A percentile compares a stretch with the other conserved stretches of the same genome.
Conservation (phyloP, 1,140 invertebrate species). For the Gryllus bimaculatus region DNA sequence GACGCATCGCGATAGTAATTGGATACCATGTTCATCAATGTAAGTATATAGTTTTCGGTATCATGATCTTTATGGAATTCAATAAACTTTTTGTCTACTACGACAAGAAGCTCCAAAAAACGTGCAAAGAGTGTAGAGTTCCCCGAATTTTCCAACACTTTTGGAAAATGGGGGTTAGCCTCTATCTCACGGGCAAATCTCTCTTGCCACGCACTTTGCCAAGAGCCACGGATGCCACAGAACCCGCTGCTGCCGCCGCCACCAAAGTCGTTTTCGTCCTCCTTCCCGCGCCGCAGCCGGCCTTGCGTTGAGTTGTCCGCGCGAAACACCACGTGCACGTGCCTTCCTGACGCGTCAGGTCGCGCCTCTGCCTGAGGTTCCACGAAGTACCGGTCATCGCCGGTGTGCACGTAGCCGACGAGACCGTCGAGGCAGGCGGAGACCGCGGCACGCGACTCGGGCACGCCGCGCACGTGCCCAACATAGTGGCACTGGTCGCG, state of each 20-base stretch:
- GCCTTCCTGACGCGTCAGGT: conserved; percentile 36
- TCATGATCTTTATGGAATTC: conserved; percentile 50
- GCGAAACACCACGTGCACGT: conserved; percentile 35
- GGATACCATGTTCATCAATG: conserved; percentile 58
- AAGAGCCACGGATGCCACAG: background rate
- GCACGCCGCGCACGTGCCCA: conserved; percentile 40
- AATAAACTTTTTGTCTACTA: conserved; percentile 56
- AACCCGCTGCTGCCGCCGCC: too few species aligned
- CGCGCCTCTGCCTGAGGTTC: conserved; percentile 37
- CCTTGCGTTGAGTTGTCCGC: background rate
- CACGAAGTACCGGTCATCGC: conserved; percentile 38
- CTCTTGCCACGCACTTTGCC: background rate
- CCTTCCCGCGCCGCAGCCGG: conserved; percentile 29
- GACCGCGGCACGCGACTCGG: conserved; percentile 43
- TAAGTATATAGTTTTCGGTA: conserved; percentile 55
- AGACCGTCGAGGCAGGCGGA: conserved; percentile 48
- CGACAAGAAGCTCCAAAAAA: conserved; percentile 46
- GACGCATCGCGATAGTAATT: conserved; percentile 52
- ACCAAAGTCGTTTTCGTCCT: conserved; percentile 21
- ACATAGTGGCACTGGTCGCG: conserved; percentile 44
- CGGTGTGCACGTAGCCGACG: conserved; percentile 38
- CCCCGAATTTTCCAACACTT: background rate
- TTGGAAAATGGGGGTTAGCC: background rate
- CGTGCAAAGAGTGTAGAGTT: background rate
- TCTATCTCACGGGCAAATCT: background rate